These are phyloP conservation scores for Ophthalmolycus amberensis DNA, from an alignment of 2,113 vertebrate species.

Conservation along the genomic window DNA sequence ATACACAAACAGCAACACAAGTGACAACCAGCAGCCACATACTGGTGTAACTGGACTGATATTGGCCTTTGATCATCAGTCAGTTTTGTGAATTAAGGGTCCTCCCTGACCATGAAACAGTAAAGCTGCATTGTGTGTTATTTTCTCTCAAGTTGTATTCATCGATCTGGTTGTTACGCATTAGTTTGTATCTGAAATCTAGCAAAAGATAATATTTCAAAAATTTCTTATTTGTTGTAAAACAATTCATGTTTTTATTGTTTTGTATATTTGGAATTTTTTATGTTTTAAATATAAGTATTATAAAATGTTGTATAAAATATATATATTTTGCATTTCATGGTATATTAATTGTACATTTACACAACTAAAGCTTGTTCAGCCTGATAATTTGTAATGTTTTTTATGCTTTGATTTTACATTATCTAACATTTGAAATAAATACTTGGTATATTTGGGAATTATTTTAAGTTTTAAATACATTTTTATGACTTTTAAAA, in stretches of 20 bases:
- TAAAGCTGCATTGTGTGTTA: background rate
- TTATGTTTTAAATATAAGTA: background rate
- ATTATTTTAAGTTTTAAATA: background rate
- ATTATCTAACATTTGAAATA: background rate
- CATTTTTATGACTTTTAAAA: background rate
- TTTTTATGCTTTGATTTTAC: background rate
- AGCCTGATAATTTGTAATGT: background rate
- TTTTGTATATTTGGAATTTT: no score
- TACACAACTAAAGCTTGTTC: background rate
- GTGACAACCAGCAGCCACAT: background rate
- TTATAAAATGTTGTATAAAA: background rate
- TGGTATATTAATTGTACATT: background rate
- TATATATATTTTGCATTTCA: background rate
- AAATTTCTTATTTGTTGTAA: background rate
- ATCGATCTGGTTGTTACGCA: background rate
- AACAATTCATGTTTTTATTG: no score
- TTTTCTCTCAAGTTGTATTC: background rate
- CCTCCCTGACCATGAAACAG: background rate
- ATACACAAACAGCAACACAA: background rate
- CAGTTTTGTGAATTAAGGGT: background rate
- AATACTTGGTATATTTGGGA: background rate
- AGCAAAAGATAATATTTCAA: background rate
- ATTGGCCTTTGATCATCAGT: background rate
- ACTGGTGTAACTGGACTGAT: slow-evolving; percentile 13
- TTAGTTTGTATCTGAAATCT: background rate